phyloP scores from a whole-genome alignment of 2,797 vertebrate species.

The Chaunax sp. region DNA sequence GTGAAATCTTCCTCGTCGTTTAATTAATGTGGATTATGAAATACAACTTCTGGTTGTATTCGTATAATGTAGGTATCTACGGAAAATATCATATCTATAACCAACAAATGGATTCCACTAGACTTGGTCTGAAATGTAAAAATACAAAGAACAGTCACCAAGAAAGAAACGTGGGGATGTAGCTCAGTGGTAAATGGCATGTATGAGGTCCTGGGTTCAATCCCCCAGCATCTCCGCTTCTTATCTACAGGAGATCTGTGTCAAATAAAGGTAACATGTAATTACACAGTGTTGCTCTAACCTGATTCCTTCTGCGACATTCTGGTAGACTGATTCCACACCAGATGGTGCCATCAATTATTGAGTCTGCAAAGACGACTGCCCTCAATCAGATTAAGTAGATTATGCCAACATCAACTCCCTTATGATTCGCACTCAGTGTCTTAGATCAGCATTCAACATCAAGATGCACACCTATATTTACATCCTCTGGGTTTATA shows the following conservation, averaged over 20 bases:
- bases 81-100: too few species aligned
- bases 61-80: too few species aligned
- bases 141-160: too few species aligned
- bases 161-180: too few species aligned
- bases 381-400: conserved; percentile 76
- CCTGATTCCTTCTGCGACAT: conserved; percentile 57
- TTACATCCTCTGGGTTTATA: conserved; percentile 5
- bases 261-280: conserved; percentile 46
- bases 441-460: conserved; percentile 53
- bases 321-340: conserved; percentile 53
- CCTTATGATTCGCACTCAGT: conserved; percentile 49
- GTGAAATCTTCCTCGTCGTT: too few species aligned
- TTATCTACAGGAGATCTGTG: background rate
- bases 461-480: conserved; percentile 20
- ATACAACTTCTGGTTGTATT: too few species aligned
- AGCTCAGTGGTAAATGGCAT: conserved; percentile 63
- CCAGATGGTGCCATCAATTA: conserved; percentile 81
- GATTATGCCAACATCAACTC: conserved; percentile 71
- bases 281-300: conserved; percentile 47
- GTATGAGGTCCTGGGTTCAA: conserved; percentile 47
- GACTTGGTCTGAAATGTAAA: background rate
- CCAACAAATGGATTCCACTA: too few species aligned
- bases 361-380: conserved; percentile 69
- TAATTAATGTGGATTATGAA: too few species aligned
- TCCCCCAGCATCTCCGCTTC: conserved; percentile 15